Evolutionary conservation across 2,113 vertebrate species (phyloP), one percentile per base, ranked within the genome.

Genomic region (Peucedramus taeniatus): DNA sequence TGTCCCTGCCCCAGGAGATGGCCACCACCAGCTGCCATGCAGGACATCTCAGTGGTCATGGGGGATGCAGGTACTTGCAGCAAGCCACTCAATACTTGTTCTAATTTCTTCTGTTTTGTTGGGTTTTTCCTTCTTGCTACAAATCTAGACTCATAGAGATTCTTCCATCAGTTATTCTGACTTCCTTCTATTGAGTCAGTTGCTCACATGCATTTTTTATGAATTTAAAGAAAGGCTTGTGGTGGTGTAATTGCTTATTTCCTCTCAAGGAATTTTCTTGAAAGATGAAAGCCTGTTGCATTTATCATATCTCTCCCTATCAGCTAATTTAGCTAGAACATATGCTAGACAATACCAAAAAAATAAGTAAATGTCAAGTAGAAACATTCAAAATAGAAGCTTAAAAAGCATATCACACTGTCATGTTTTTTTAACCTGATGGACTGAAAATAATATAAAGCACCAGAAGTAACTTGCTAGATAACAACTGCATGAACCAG

Each of bases 271-370:
- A 77, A 22, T 65, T 50, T 92, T 83, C 60, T 80, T 85, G 57
- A 63, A 92, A 96, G 87, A 90, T 88, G 75, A 94, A 84, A 95
- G 72, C 37, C 53, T 78, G 37, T 26, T 69, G 42, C 35, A 45
- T 90, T 94, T 84, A 81, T 83, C 47, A 26, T 49, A 21, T 65
- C 57, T 82, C 74, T 71, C 47, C 49, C 37, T 89, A 84, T 70
- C 92, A 95, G 71, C 63, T 89, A 63, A 84, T 76, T 91, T 76
- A 77, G n/a, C 87, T 83, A 31, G 71, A 93, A 95, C 84, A 44
- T 63, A 87, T 68, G 78, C 65, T 89, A 96, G 72, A 86, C 59
- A 89, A 92, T 93, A 66, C 35, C 7, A 7, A 33, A 89, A 89
- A 90, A 86, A 61, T 44, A 61, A 74, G 37, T 81, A 71, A 83